Percentiles rank a stretch among this genome's conserved stretches.
Evolutionary conservation across 2,113 vertebrate species (phyloP).

Genomic region (Rostratula benghalensis): DNA sequence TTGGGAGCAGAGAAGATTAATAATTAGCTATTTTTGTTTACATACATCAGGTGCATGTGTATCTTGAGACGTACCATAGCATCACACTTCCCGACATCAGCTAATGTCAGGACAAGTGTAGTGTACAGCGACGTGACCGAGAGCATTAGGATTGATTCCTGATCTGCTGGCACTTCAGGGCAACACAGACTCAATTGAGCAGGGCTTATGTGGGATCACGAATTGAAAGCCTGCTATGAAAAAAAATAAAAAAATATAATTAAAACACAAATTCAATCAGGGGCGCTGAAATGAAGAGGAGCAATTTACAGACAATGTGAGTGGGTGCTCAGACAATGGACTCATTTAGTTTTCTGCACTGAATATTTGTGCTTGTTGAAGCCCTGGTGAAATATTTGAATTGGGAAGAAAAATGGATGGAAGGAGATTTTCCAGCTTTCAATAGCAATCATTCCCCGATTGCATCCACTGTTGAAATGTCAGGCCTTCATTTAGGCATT

Average conservation of each 20-base stretch:
- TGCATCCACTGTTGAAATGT: neutral
- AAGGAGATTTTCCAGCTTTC: neutral
- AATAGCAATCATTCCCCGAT: neutral
- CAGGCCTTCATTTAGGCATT: neutral
- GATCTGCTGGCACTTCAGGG: neutral
- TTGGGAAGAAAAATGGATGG: neutral
- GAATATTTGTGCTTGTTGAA: neutral
- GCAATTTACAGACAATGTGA: neutral
- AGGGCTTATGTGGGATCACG: neutral
- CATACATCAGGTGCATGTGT: neutral
- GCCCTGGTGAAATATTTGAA: neutral
- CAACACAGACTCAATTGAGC: neutral
- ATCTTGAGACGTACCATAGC: neutral
- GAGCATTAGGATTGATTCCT: neutral
- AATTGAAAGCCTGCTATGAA: conserved; percentile 2
- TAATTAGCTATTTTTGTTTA: neutral
- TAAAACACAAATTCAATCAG: conserved; percentile 25
- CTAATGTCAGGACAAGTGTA: neutral
- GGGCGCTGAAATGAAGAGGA: conserved; percentile 23
- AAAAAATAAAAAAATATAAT: neutral
- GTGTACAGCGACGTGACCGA: neutral
- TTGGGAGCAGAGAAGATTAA: neutral
- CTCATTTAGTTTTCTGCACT: conserved; percentile 22
- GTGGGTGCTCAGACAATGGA: conserved; percentile 1
- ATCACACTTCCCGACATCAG: neutral